A percentile compares a stretch with the other conserved stretches of the same genome.
Evolutionary conservation across 2,888 invertebrate species (phyloP).

Genomic region (Sphinx pinastri): DNA sequence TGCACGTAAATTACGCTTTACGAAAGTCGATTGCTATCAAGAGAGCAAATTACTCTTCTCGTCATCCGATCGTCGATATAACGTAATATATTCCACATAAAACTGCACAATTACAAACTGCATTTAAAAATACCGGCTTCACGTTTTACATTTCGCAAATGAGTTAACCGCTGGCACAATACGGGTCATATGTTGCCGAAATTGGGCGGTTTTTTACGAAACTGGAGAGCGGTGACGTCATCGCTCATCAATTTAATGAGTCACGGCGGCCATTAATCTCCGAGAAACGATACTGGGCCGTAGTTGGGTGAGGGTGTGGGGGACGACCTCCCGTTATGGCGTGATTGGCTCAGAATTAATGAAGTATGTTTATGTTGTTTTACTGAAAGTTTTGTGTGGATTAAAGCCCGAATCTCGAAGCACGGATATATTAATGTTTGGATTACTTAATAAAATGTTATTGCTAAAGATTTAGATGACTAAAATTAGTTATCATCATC

Average conservation of each 20-base stretch:
- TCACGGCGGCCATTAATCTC: constrained; percentile 47
- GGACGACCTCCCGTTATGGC: background rate
- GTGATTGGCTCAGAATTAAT: background rate
- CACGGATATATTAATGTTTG: too few relatives aligned
- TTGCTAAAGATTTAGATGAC: too few relatives aligned
- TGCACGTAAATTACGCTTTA: too few relatives aligned
- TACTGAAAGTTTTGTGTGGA: too few relatives aligned
- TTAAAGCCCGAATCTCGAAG: too few relatives aligned
- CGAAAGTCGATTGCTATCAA: too few relatives aligned
- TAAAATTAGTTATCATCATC: too few relatives aligned
- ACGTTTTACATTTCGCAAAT: constrained; percentile 32
- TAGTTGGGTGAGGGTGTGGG: background rate
- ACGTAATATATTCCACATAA: too few relatives aligned
- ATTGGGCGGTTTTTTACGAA: constrained; percentile 20
- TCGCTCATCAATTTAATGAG: constrained; percentile 53
- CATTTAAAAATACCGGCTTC: background rate
- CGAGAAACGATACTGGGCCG: constrained; percentile 34
- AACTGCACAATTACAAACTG: background rate
- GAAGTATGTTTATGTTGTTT: background rate
- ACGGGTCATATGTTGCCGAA: background rate
- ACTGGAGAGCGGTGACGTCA: constrained; percentile 36
- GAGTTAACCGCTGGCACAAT: constrained; percentile 12
- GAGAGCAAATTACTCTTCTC: too few relatives aligned
- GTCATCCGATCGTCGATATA: too few relatives aligned
- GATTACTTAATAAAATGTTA: too few relatives aligned